These are phyloP conservation scores for Drosophila elegans DNA, from an alignment of 1,140 invertebrate genomes.

Conservation along the genomic window DNA sequence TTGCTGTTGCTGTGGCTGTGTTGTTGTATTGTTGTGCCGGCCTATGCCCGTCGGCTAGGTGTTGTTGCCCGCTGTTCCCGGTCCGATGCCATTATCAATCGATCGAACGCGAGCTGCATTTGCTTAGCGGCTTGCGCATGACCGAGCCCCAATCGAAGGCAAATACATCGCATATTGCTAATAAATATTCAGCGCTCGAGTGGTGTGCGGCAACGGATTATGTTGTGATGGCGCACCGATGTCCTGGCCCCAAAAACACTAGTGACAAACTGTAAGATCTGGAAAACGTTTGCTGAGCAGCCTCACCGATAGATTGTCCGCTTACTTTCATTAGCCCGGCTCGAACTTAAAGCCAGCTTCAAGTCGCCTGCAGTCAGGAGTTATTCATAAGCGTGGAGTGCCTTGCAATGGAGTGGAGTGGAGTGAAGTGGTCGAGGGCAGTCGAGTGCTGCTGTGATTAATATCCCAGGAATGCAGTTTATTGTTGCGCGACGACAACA, in stretches of 20 bases:
- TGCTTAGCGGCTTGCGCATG: slow-evolving; percentile 64
- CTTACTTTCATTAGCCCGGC: slow-evolving; percentile 36
- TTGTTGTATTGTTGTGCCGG: slow-evolving; percentile 39
- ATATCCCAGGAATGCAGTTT: slow-evolving; percentile 79
- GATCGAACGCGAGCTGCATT: slow-evolving; percentile 81
- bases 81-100: slow-evolving; percentile 76
- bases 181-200: slow-evolving; percentile 71
- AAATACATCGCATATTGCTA: slow-evolving; percentile 67
- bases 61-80: slow-evolving; percentile 46
- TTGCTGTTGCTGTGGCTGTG: background rate
- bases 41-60: slow-evolving; percentile 59
- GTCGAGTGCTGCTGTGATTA: slow-evolving; percentile 67
- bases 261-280: slow-evolving; percentile 33
- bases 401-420: slow-evolving; percentile 10
- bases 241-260: slow-evolving; percentile 11
- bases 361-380: slow-evolving; percentile 34
- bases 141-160: slow-evolving; percentile 32
- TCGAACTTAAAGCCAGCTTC: slow-evolving; percentile 33
- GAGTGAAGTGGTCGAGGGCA: background rate
- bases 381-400: slow-evolving; percentile 40
- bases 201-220: slow-evolving; percentile 49
- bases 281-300: slow-evolving; percentile 18
- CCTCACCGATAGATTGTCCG: slow-evolving; percentile 1
- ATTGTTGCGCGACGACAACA: slow-evolving; percentile 61
- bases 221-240: slow-evolving; percentile 36